These are phyloP conservation scores for Pelecanus crispus DNA, from an alignment of 2,113 vertebrate species.

Conservation along the genomic window DNA sequence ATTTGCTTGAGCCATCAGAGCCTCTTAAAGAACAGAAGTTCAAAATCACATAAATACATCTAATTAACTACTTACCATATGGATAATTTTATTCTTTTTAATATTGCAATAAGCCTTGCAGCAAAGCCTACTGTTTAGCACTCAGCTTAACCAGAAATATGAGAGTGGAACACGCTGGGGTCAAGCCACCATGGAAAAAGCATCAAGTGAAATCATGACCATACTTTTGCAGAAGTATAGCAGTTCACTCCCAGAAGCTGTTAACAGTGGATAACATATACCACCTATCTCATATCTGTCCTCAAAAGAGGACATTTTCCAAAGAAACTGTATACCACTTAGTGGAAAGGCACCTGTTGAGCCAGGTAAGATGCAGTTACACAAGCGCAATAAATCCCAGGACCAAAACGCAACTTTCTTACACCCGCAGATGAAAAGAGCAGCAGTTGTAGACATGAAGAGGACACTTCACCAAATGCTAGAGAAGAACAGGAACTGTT, in stretches of 20 bases:
- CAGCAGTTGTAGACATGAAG: not conserved
- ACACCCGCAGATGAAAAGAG: rapidly evolving
- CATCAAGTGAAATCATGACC: not conserved
- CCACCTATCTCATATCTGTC: not conserved
- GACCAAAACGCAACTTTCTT: not conserved
- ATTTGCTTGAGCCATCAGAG: not conserved
- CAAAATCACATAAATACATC: not conserved
- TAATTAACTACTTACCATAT: not conserved
- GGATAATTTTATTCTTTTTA: not conserved
- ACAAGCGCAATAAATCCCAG: not conserved
- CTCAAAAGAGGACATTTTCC: not conserved
- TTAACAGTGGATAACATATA: not conserved
- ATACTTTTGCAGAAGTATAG: not conserved
- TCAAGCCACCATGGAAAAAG: not conserved
- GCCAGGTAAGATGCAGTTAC: not conserved
- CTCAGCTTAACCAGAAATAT: not conserved
- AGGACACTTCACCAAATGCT: not conserved
- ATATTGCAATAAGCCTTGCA: not conserved
- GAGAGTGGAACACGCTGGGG: not conserved
- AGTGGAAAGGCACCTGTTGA: not conserved
- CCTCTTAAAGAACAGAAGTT: not conserved
- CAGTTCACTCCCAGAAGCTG: not conserved
- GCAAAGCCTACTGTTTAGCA: not conserved
- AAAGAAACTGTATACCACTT: rapidly evolving
- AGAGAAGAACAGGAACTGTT: not conserved